Evolutionary conservation across 2,797 vertebrate species (phyloP).

Genomic region (Myripristis murdjan): DNA sequence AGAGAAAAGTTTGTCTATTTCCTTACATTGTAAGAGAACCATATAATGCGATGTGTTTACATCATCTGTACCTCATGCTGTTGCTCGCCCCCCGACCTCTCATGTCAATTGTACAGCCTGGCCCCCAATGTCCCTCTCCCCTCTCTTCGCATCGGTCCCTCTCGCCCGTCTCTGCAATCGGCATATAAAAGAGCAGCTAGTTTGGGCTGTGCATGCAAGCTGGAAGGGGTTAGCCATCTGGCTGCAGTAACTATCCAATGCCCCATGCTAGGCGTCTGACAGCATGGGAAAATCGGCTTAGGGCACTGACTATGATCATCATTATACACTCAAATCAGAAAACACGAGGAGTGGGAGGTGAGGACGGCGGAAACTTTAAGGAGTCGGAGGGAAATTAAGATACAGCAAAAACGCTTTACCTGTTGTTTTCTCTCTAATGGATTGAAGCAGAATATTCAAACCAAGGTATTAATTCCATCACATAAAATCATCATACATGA

Average conservation of each 20-base stretch:
- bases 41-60: constrained; percentile 86
- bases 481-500: not conserved
- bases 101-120: constrained; percentile 59
- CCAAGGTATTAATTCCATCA: not conserved
- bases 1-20: constrained; percentile 68
- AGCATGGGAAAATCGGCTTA: constrained; percentile 82
- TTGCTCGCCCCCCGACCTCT: constrained; percentile 62
- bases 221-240: constrained; percentile 85
- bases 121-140: constrained; percentile 63
- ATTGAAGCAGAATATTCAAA: not conserved
- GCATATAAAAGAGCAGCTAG: constrained; percentile 77
- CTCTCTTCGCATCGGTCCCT: constrained; percentile 61
- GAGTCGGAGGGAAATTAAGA: constrained; percentile 1
- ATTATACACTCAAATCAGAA: constrained; percentile 51
- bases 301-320: constrained; percentile 51
- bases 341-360: constrained; percentile 5
- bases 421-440: not conserved
- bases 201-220: constrained; percentile 63
- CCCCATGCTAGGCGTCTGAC: constrained; percentile 82
- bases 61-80: constrained; percentile 86
- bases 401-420: constrained; percentile 20
- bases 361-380: constrained; percentile 23
- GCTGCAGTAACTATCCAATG: constrained; percentile 65
- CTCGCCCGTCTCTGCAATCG: constrained; percentile 58
- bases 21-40: constrained; percentile 83